Percentiles rank a stretch among this genome's conserved stretches.
These are phyloP conservation scores for Silvanus unidentatus DNA, from an alignment of 2,888 invertebrate genomes.

Conservation along the genomic window DNA sequence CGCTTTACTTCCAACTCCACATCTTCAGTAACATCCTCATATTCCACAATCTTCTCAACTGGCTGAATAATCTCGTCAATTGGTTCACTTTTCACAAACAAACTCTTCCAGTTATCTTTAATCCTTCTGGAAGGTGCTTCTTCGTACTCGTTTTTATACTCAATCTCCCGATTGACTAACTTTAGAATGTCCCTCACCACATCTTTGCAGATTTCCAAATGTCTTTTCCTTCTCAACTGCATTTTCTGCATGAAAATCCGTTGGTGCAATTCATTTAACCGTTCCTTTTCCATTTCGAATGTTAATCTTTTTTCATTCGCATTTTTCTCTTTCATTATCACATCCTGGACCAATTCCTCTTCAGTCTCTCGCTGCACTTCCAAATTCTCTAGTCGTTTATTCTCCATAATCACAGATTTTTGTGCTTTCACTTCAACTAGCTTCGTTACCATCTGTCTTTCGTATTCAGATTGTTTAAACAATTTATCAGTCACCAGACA, in stretches of 20 bases:
- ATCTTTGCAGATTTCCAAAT: conserved; percentile 50
- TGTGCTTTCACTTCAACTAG: conserved; percentile 57
- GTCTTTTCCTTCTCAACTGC: conserved; percentile 48
- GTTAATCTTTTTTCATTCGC: conserved; percentile 28
- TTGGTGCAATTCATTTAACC: conserved; percentile 48
- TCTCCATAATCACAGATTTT: conserved; percentile 51
- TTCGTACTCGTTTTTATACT: conserved; percentile 45
- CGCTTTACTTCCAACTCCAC: conserved; percentile 48
- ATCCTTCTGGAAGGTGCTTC: conserved; percentile 46
- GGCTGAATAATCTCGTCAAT: conserved; percentile 50
- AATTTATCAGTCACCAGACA: conserved; percentile 52
- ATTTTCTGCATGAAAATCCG: conserved; percentile 53
- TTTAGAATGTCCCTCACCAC: conserved; percentile 53
- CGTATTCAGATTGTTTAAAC: conserved; percentile 57
- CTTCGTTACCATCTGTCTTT: conserved; percentile 60
- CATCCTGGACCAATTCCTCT: conserved; percentile 43
- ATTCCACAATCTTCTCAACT: conserved; percentile 41
- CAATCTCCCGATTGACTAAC: conserved; percentile 50
- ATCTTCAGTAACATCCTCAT: conserved; percentile 39
- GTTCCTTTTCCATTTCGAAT: conserved; percentile 46
- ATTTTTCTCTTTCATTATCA: conserved; percentile 21
- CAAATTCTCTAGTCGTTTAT: conserved; percentile 50
- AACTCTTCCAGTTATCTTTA: conserved; percentile 52
- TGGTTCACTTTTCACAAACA: conserved; percentile 53
- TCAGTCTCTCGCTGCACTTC: conserved; percentile 50